A percentile compares a stretch with the other conserved stretches of the same genome.
phyloP scores from a whole-genome alignment of 2,113 vertebrate genomes.

The Thalassarche chlororhynchos region DNA sequence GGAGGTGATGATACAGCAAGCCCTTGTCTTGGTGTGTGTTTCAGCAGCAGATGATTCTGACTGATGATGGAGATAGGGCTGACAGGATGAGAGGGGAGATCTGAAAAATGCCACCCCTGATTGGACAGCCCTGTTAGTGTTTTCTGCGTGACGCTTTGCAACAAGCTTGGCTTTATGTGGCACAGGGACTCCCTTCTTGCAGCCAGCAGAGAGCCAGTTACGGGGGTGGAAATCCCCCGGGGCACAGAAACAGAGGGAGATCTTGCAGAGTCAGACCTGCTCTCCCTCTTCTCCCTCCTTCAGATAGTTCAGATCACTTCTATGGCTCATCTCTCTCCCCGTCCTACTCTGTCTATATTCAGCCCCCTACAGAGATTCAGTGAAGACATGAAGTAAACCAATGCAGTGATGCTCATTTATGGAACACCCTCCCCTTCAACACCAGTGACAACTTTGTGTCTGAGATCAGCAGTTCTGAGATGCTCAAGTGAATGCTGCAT shows the following conservation, averaged over 20 bases:
- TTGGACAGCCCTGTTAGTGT: not conserved
- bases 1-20: not conserved
- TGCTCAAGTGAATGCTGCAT: not conserved
- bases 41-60: not conserved
- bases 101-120: not conserved
- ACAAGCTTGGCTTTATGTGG: not conserved
- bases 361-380: not conserved
- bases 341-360: not conserved
- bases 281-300: not conserved
- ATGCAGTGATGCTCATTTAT: slow-evolving; percentile 14
- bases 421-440: slow-evolving; percentile 4
- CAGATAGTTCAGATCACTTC: not conserved
- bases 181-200: not conserved
- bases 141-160: not conserved
- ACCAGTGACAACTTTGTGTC: not conserved
- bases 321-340: not conserved
- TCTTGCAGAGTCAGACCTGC: not conserved
- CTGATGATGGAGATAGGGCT: not conserved
- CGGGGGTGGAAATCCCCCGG: slow-evolving; percentile 15
- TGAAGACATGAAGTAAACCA: not conserved
- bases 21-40: not conserved
- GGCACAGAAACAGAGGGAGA: not conserved
- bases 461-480: slow-evolving; percentile 30
- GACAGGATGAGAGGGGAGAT: not conserved
- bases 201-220: not conserved